phyloP scores from a whole-genome alignment of 2,113 vertebrate species.

The Coreoperca whiteheadi region DNA sequence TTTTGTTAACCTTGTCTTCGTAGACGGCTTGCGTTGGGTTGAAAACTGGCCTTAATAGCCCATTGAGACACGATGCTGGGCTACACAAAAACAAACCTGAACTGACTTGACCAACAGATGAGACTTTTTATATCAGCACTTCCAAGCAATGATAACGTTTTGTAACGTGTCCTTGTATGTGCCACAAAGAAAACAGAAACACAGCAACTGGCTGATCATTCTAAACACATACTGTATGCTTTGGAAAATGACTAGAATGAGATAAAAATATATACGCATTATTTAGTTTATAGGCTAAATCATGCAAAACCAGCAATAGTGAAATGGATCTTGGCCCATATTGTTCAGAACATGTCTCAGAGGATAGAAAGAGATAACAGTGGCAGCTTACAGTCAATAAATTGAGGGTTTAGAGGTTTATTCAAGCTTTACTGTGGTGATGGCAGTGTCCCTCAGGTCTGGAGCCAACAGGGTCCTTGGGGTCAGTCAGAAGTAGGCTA shows the following conservation, averaged over 20 bases:
- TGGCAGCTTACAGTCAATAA: conserved; percentile 57
- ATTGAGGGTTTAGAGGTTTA: conserved; percentile 69
- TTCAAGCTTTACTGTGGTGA: conserved; percentile 64
- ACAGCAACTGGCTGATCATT: background rate
- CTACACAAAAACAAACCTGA: background rate
- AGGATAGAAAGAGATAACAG: conserved; percentile 68
- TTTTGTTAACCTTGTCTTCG: background rate
- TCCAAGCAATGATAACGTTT: background rate
- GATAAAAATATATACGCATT: background rate
- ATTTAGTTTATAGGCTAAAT: background rate
- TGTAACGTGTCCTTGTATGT: too few species aligned
- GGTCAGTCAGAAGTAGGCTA: conserved; percentile 62
- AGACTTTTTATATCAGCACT: background rate
- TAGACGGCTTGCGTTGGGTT: too few species aligned
- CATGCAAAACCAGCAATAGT: conserved; percentile 4
- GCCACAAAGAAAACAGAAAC: background rate
- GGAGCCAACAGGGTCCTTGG: conserved; percentile 50
- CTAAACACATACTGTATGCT: background rate
- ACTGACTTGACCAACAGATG: background rate
- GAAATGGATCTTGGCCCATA: conserved; percentile 37
- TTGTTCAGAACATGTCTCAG: conserved; percentile 56
- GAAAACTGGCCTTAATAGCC: background rate
- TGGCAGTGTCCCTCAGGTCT: conserved; percentile 57
- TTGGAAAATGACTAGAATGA: background rate
- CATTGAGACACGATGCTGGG: background rate